Conservation (phyloP, 2,888 invertebrate genomes). For the Nemoura dubitans region DNA sequence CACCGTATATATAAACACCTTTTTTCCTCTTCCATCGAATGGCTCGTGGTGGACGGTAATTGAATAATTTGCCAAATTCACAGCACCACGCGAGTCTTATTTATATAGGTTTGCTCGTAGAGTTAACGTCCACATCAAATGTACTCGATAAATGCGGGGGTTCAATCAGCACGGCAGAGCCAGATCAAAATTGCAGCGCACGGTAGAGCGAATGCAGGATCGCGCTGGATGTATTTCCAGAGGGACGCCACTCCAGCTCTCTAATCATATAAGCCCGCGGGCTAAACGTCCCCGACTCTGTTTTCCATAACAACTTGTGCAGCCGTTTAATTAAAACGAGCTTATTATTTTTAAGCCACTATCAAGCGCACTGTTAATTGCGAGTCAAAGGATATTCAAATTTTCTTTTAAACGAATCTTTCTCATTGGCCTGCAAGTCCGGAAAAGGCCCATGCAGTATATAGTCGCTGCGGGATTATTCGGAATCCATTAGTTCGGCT, state of each 20-base stretch:
- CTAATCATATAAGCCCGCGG: neutral
- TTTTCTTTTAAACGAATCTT: constrained; percentile 25
- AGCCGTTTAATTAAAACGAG: constrained; percentile 23
- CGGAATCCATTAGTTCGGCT: constrained; percentile 37
- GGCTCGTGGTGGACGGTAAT: neutral
- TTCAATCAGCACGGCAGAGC: neutral
- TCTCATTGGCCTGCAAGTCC: neutral
- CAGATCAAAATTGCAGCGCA: neutral
- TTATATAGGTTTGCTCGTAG: neutral
- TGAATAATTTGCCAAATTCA: neutral
- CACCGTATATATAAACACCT: neutral
- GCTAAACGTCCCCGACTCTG: neutral
- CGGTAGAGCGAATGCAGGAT: neutral
- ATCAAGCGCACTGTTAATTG: constrained; percentile 22
- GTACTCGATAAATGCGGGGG: neutral
- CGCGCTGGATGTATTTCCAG: neutral
- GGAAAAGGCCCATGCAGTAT: neutral
- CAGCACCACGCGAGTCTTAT: neutral
- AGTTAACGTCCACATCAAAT: neutral
- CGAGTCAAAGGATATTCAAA: constrained; percentile 35
- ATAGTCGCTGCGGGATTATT: constrained; percentile 14
- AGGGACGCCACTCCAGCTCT: neutral
- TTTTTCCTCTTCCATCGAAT: too few species aligned
- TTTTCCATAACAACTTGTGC: neutral
- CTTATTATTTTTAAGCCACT: constrained; percentile 16